These are phyloP conservation scores for Corythornis leucogaster DNA, from an alignment of 2,797 vertebrate species.

Conservation along the genomic window DNA sequence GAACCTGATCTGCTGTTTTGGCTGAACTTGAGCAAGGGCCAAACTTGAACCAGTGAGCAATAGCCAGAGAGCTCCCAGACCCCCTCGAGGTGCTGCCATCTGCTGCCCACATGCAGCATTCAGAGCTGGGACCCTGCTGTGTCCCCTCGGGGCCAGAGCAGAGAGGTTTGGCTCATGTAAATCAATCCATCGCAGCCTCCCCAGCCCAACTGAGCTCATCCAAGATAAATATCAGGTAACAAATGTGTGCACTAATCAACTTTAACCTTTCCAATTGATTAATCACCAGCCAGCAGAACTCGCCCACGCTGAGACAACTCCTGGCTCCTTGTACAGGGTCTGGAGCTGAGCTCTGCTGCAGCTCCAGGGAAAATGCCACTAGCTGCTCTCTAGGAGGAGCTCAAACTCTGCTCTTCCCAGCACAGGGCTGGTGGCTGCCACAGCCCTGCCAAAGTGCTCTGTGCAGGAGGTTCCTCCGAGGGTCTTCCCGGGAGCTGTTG, in stretches of 20 bases:
- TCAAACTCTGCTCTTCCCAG: background rate
- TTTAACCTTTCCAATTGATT: too few species aligned
- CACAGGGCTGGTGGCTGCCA: background rate
- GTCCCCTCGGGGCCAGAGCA: background rate
- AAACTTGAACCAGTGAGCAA: background rate
- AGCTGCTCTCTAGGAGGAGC: constrained; percentile 39
- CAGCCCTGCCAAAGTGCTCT: background rate
- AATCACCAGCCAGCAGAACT: background rate
- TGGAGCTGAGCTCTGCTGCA: background rate
- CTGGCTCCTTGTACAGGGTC: fast-evolving
- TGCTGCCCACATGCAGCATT: fast-evolving
- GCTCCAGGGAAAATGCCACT: background rate
- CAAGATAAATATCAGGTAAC: background rate
- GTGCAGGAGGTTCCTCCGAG: fast-evolving
- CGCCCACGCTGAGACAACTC: background rate
- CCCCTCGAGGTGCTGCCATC: background rate
- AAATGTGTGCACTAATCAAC: background rate
- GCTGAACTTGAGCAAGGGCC: background rate
- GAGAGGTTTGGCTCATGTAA: background rate
- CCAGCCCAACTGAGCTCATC: background rate
- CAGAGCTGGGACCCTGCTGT: fast-evolving
- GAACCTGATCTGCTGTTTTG: background rate
- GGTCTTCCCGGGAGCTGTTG: background rate
- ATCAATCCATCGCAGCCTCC: background rate
- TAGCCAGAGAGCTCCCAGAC: background rate